Evolutionary conservation across 2,797 vertebrate genomes (phyloP).

Genomic region (Fringilla coelebs): DNA sequence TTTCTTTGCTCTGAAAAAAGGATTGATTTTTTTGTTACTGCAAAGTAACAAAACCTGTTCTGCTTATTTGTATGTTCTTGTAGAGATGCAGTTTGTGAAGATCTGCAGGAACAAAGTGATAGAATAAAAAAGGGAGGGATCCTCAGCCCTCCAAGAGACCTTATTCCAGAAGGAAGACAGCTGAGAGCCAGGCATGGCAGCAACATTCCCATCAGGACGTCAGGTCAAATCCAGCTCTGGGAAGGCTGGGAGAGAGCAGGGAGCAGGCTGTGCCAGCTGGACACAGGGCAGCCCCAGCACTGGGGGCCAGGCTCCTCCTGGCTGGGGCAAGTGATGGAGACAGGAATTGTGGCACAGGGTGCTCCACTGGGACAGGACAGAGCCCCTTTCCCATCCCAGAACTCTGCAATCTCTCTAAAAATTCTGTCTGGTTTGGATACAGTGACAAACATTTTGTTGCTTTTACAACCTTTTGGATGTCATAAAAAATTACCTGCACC

Average conservation of each 20-base stretch:
- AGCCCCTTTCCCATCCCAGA: neutral
- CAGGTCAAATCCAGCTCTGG: neutral
- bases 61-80: neutral
- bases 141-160: neutral
- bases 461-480: neutral
- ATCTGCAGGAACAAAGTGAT: neutral
- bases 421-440: neutral
- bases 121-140: too few species aligned
- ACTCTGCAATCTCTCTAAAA: neutral
- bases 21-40: neutral
- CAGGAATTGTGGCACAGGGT: rapidly evolving
- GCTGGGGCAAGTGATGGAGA: rapidly evolving
- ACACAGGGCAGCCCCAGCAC: neutral
- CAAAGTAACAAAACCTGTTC: neutral
- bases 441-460: neutral
- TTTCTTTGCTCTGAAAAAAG: neutral
- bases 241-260: neutral
- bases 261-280: neutral
- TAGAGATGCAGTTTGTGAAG: neutral
- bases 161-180: neutral
- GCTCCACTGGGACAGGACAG: neutral
- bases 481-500: neutral
- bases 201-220: rapidly evolving
- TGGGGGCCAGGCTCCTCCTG: neutral
- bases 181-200: neutral